A percentile compares a stretch with the other conserved stretches of the same genome.
Evolutionary conservation across 2,797 vertebrate genomes (phyloP).

Genomic region (Smutsia gigantea): DNA sequence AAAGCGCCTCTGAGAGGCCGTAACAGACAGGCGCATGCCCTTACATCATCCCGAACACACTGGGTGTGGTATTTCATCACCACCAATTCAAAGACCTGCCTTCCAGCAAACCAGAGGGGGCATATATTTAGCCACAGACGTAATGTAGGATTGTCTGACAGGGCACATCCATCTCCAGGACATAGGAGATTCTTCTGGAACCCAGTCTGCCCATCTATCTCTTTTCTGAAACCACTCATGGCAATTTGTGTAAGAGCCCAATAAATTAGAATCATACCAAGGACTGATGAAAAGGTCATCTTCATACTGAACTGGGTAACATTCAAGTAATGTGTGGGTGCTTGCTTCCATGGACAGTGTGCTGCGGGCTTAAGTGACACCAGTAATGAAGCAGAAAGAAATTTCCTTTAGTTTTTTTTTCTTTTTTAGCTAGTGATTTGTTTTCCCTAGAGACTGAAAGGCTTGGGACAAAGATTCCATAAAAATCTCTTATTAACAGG

Average conservation of each 20-base stretch:
- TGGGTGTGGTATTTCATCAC: not conserved
- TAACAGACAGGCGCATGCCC: no score
- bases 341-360: not conserved
- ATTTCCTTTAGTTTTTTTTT: not conserved
- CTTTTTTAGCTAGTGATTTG: not conserved
- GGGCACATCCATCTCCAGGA: not conserved
- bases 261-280: not conserved
- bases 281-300: not conserved
- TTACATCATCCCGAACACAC: not conserved
- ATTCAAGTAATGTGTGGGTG: fast-evolving
- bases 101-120: not conserved
- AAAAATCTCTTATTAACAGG: not conserved
- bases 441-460: constrained; percentile 27
- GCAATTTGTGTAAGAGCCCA: not conserved
- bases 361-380: not conserved
- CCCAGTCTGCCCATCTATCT: not conserved
- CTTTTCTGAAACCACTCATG: not conserved
- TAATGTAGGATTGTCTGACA: fast-evolving
- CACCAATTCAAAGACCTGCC: not conserved
- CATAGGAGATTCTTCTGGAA: not conserved
- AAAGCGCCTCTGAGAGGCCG: not conserved
- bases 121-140: fast-evolving
- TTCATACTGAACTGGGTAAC: not conserved
- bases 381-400: not conserved
- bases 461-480: not conserved